Evolutionary conservation across 2,888 invertebrate species (phyloP), one percentile per base, ranked within the genome.

Genomic region (Lasioglossum malachurum): DNA sequence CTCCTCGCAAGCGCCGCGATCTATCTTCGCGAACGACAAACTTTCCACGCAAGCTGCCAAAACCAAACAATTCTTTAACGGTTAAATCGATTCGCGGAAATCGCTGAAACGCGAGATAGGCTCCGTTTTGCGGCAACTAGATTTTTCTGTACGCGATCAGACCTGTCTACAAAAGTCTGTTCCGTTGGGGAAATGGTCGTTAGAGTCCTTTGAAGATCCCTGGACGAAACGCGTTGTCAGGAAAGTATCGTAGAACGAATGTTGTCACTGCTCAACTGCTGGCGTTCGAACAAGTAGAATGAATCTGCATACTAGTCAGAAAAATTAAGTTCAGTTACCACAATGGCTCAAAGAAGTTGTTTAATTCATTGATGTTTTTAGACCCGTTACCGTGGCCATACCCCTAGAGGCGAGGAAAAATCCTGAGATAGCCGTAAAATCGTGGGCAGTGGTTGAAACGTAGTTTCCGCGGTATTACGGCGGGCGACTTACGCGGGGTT

Each of bases 391-490:
- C 4, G 3, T 23, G n/a, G n/a, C n/a, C 10, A 57, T n/a, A n/a
- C 12, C 57, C 57, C 4, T 57, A 2, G 4, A n/a, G n/a, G 4
- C n/a, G 12, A 57, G 10, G 38, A 16, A 8, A 31, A 19, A 64
- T 31, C 31, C 12, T 19, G 64, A 16, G 31, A 0, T n/a, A n/a
- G 64, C 8, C 46, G 38, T 23, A 14, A 53, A 31, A 38, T 69
- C 19, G 31, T 8, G 38, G 19, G 53, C 19, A 31, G 8, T 19
- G 49, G 16, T 57, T 69, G 72, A 60, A 74, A 46, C 31, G 41
- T 31, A 78, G 84, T 71, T 83, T 78, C 84, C 74, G 74, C 60
- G 78, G 60, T 60, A 78, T 84, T 75, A 83, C 46, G n/a, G 49
- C 4, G 16, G 31, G n/a, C 49, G 64, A 64, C 64, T 64, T 64